Base-by-base conservation (phyloP, 37 sponge, comb jelly and placozoan genomes). In the Halichondria panicea region DNA sequence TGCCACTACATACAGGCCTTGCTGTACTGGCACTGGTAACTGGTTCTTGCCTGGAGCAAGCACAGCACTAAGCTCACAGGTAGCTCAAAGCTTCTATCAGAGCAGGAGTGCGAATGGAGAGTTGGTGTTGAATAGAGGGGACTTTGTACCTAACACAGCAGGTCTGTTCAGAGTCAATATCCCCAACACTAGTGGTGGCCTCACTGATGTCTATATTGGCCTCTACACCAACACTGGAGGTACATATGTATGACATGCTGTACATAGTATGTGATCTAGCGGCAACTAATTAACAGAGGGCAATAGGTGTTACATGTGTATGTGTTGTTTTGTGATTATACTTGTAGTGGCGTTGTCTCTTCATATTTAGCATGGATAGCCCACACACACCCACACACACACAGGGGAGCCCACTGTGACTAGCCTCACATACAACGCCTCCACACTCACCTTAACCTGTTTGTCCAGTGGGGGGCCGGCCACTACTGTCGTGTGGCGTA, bases 381-480 rank as follows among this genome's bases (percentile, higher is more conserved):
- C n/a, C n/a, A n/a, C n/a, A n/a, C n/a, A n/a, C n/a, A n/a, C n/a
- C n/a, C n/a, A n/a, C n/a, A n/a, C n/a, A n/a, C 3, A 8, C 24
- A 22, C 67, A 66, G 67, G 67, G 4, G 24, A 33, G 1, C n/a
- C 36, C 36, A 22, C 43, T 35, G 36, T 40, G 15, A 21, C 43
- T 37, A 55, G 8, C 4, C 56, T 55, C 25, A 27, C 4, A 2
- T 55, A 55, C 25, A 24, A 3, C 41, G 2, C 31, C 37, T 19
- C 21, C 25, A 40, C 67, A 41, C 67, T 66, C 67, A 66, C 67
- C n/a, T n/a, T n/a, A n/a, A n/a, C n/a, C 67, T 66, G 67, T 25
- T 42, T 37, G 43, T 66, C 43, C 67, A 66, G 43, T 66, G 67
- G 67, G 15, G 67, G 67, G 21, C 67, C 67, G 38, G 67, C 67